Base-by-base conservation (phyloP, 2,113 vertebrate genomes). In the Amia ocellicauda region DNA sequence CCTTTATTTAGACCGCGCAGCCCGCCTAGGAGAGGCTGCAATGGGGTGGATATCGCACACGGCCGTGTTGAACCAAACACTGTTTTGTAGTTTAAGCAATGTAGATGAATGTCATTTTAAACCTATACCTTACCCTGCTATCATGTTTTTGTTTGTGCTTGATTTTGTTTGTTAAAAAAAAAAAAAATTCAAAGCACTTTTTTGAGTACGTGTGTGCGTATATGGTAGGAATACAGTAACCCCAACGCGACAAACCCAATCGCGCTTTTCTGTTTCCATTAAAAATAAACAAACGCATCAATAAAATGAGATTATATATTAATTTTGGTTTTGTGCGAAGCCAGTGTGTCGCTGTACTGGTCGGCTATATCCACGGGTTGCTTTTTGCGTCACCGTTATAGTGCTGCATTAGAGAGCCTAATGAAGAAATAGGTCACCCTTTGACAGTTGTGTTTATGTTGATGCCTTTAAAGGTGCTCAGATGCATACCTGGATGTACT, bases 351-450 rank as follows among this genome's bases (percentile, higher is more conserved):
- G 42, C 50, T 67, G 45, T 24, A 17, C n/a, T n/a, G n/a, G n/a
- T 60, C 54, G 47, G 9, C 27, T 43, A 51, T 72, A 64, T 69
- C 64, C 77, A 71, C 68, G 72, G 61, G 66, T 60, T 9, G 71
- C 60, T 63, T 47, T 47, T 47, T 16, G 43, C 43, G 43, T 74
- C 65, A 64, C 13, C 58, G 70, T 47, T 47, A 47, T n/a, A 47
- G 13, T 61, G 67, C 75, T 72, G 63, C 70, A 58, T 62, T 67
- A 16, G 43, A 7, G 69, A 71, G 57, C 41, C 51, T 45, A 59
- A 54, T 9, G 54, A 40, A 74, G 55, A 70, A 73, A 63, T 69
- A 52, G 69, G 64, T 78, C 74, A 69, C 60, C 71, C 69, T 63
- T 49, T 66, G 11, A 64, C 55, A 62, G 62, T 59, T 66, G 52